Conservation (phyloP, 2,797 vertebrate species). For the Setipinna tenuifilis region DNA sequence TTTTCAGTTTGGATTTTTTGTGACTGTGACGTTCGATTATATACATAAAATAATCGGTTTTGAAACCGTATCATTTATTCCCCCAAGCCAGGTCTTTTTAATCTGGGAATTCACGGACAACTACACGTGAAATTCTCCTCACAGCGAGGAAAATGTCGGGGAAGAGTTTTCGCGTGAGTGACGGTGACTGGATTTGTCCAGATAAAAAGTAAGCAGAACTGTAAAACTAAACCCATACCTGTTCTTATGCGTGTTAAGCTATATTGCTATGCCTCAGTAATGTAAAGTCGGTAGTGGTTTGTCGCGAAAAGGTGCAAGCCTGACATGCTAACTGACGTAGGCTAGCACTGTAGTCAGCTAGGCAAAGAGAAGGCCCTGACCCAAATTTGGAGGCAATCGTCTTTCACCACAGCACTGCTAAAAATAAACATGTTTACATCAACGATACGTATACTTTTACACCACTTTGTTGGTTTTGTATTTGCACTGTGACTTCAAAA, state of each 20-base stretch:
- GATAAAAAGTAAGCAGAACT: slow-evolving; percentile 89
- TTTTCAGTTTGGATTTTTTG: not conserved
- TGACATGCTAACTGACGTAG: not conserved
- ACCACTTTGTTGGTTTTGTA: too few species aligned
- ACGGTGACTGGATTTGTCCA: slow-evolving; percentile 97
- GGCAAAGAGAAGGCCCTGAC: slow-evolving; percentile 31
- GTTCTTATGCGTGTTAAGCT: not conserved
- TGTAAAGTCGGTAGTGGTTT: not conserved
- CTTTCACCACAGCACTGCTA: not conserved
- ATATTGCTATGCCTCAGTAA: not conserved
- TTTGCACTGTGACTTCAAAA: too few species aligned
- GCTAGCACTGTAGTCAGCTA: slow-evolving; percentile 39
- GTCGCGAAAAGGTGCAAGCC: not conserved
- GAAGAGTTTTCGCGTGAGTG: slow-evolving; percentile 97
- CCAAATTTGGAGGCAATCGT: not conserved
- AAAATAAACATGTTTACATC: slow-evolving; percentile 32
- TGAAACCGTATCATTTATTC: not conserved
- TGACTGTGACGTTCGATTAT: not conserved
- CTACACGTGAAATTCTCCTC: not conserved
- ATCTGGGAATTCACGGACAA: not conserved
- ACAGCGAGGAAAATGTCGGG: slow-evolving; percentile 82
- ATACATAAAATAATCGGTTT: not conserved
- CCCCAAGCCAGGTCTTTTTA: not conserved
- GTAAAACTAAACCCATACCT: not conserved
- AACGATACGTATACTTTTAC: too few species aligned